These are phyloP conservation scores for Hafferia zeledoni DNA, from an alignment of 2,797 vertebrate genomes.

Conservation along the genomic window DNA sequence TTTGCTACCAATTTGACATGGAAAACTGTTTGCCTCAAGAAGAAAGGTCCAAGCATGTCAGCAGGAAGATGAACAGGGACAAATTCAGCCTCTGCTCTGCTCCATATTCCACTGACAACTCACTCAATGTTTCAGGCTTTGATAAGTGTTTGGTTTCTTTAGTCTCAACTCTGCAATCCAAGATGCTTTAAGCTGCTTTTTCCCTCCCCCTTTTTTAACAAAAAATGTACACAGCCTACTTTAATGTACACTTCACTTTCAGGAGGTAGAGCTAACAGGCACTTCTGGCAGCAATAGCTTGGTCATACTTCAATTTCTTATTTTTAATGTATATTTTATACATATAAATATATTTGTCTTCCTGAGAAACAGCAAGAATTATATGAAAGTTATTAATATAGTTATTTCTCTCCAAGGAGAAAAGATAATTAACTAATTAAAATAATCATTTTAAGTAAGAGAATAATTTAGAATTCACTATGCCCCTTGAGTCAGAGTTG, in stretches of 20 bases:
- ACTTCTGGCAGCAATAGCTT: background rate
- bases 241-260: background rate
- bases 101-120: background rate
- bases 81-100: background rate
- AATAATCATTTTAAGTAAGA: background rate
- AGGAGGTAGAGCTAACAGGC: background rate
- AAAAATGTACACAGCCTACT: background rate
- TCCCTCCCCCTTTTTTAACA: background rate
- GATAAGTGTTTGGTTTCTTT: background rate
- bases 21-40: background rate
- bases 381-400: background rate
- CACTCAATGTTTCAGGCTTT: background rate
- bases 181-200: background rate
- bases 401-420: background rate
- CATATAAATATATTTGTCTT: background rate
- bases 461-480: background rate
- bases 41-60: background rate
- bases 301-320: background rate
- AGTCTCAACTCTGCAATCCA: background rate
- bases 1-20: background rate
- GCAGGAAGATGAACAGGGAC: background rate
- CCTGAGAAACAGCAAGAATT: background rate
- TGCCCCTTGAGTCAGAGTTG: background rate
- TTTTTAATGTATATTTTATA: background rate
- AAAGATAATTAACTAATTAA: background rate